Base-by-base conservation (phyloP, 2,113 vertebrate genomes). In the Oenanthe oenanthe region DNA sequence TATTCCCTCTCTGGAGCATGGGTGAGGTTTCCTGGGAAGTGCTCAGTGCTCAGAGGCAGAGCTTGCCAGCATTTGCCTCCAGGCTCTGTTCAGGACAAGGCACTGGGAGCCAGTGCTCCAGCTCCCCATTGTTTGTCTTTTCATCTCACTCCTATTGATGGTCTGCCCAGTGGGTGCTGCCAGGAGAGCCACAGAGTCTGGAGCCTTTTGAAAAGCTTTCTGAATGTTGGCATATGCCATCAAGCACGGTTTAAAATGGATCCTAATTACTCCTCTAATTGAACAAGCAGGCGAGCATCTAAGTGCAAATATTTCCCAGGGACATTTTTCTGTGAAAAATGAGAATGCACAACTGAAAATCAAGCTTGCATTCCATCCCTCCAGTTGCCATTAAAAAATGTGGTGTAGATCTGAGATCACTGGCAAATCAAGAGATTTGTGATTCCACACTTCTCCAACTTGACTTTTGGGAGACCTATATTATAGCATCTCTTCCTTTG, bases 261-360 rank as follows among this genome's bases (percentile, higher is more conserved):
- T 88, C 66, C 66, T 95, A 92, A 90, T 93, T 79, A 58, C 60
- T 72, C 26, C 63, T 73, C 56, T 91, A 93, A 82, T 47, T 92
- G 78, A 88, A 71, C 51, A 80, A 82, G 66, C 58, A 61, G 36
- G 71, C 71, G 63, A 66, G 38, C 83, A 14, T 80, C 10, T 47
- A 90, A 92, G 79, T n/a, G n/a, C 71, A 89, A 83, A 83, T 93
- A 88, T 89, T 94, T 93, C 81, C 85, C 75, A 85, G 76, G 89
- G 92, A 85, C 7, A 2, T 88, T 70, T 85, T 94, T 73, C 51
- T 54, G 71, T 77, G 84, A 21, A 75, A 96, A 82, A 89, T 31
- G 24, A 76, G 83, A 85, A 61, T 14, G 42, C 42, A 15, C 10
- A 60, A 71, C 54, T 94, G 58, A 95, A 94, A 96, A 62, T 43